A percentile compares a stretch with the other conserved stretches of the same genome.
phyloP scores from a whole-genome alignment of 1,140 invertebrate species.

The Bombyx mandarina region DNA sequence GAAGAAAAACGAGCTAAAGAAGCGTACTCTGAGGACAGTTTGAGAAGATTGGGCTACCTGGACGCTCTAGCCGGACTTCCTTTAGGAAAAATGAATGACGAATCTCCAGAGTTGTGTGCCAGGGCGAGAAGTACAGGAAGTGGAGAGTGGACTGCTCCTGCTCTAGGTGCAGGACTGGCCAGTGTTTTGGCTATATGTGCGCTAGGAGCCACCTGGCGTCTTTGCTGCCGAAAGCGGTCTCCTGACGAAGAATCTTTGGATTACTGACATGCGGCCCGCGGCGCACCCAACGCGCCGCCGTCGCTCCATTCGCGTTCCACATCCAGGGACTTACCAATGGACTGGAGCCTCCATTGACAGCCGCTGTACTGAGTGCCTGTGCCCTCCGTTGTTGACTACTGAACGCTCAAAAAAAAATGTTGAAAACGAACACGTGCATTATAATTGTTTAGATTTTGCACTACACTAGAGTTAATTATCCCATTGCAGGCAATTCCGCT shows the following conservation, averaged over 20 bases:
- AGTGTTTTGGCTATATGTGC: conserved; percentile 50
- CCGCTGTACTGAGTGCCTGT: conserved; percentile 56
- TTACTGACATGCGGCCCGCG: conserved; percentile 70
- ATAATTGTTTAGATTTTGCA: neutral
- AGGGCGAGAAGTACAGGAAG: conserved; percentile 38
- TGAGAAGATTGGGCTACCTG: conserved; percentile 70
- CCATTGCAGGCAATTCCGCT: neutral
- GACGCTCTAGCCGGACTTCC: conserved; percentile 58
- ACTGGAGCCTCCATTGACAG: conserved; percentile 71
- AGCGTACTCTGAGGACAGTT: conserved; percentile 71
- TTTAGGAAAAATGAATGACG: conserved; percentile 73
- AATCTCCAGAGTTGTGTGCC: conserved; percentile 76
- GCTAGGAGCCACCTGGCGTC: conserved; percentile 56
- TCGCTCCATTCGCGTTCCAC: conserved; percentile 51
- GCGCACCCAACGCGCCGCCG: conserved; percentile 55
- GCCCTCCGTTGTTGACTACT: conserved; percentile 35
- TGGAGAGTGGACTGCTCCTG: conserved; percentile 58
- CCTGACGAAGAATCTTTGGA: conserved; percentile 64
- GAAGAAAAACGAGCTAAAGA: conserved; percentile 65
- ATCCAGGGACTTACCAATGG: conserved; percentile 54
- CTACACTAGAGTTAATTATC: neutral
- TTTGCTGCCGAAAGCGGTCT: conserved; percentile 67
- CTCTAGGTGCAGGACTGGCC: conserved; percentile 53
- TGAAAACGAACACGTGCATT: neutral
- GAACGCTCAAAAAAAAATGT: conserved; percentile 1